A percentile compares a stretch with the other conserved stretches of the same genome.
Evolutionary conservation across 2,797 vertebrate genomes (phyloP).

Genomic region (Hydrocynus forskahlii): DNA sequence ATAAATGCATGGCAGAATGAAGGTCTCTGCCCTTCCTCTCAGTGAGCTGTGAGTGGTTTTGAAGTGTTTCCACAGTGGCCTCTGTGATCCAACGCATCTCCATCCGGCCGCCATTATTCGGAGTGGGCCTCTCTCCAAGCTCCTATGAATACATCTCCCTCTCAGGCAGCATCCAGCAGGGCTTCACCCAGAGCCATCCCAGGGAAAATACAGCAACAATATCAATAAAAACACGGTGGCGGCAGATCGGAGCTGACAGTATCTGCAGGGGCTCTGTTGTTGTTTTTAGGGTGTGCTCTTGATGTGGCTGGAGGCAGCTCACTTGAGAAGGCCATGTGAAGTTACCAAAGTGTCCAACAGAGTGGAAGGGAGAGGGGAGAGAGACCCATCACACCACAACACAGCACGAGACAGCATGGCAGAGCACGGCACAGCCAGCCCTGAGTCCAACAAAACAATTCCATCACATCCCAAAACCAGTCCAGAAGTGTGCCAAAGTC

Average conservation of each 20-base stretch:
- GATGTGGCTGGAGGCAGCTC: slow-evolving; percentile 77
- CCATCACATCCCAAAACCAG: slow-evolving; percentile 46
- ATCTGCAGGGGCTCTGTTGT: slow-evolving; percentile 49
- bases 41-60: slow-evolving; percentile 54
- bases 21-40: slow-evolving; percentile 52
- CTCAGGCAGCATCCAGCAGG: slow-evolving; percentile 47
- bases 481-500: slow-evolving; percentile 15
- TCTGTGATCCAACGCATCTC: slow-evolving; percentile 56
- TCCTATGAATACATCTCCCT: slow-evolving; percentile 45
- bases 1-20: slow-evolving; percentile 39
- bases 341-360: slow-evolving; percentile 69
- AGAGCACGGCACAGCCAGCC: slow-evolving; percentile 71
- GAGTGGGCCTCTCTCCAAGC: slow-evolving; percentile 46
- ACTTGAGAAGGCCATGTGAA: slow-evolving; percentile 78
- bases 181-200: slow-evolving; percentile 53
- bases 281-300: slow-evolving; percentile 66
- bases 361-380: slow-evolving; percentile 42
- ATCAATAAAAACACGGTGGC: slow-evolving; percentile 73
- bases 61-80: slow-evolving; percentile 53
- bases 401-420: slow-evolving; percentile 45
- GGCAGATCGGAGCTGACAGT: slow-evolving; percentile 72
- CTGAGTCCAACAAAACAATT: slow-evolving; percentile 66
- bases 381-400: slow-evolving; percentile 34
- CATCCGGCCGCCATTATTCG: slow-evolving; percentile 53
- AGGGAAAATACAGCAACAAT: slow-evolving; percentile 58